A percentile compares a stretch with the other conserved stretches of the same genome.
Evolutionary conservation across 2,888 invertebrate genomes (phyloP).

Genomic region (Bugula neritina): DNA sequence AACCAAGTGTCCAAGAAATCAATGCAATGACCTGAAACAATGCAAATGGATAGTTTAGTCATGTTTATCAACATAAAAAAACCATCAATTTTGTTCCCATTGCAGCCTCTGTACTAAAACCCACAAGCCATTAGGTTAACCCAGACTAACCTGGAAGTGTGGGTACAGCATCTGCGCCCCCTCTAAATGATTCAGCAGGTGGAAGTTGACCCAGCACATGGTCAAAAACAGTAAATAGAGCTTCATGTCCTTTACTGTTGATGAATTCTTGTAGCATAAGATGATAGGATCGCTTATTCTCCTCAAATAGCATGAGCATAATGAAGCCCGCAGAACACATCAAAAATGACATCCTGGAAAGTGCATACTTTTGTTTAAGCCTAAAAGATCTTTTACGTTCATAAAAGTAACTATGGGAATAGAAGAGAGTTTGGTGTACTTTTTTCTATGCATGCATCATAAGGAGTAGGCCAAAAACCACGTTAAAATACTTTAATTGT

Average conservation of each 20-base stretch:
- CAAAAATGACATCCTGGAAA: conserved; percentile 70
- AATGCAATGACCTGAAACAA: conserved; percentile 64
- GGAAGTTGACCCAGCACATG: neutral
- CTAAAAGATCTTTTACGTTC: neutral
- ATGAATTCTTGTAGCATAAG: conserved; percentile 77
- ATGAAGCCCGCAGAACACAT: conserved; percentile 79
- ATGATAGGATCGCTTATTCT: conserved; percentile 76
- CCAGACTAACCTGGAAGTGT: neutral
- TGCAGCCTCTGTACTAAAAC: no score
- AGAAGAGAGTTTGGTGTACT: conserved; percentile 5
- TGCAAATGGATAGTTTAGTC: no score
- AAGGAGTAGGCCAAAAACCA: no score
- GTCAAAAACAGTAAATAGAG: conserved; percentile 58
- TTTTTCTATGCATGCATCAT: neutral
- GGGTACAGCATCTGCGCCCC: neutral
- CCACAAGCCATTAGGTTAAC: no score
- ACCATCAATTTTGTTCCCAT: no score
- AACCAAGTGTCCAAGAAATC: conserved; percentile 80
- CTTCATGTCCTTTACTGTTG: conserved; percentile 66
- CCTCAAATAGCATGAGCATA: conserved; percentile 77
- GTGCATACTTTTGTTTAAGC: no score
- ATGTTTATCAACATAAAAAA: no score
- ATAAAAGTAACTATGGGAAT: no score
- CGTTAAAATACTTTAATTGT: no score
- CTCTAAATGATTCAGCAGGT: neutral